phyloP scores from a whole-genome alignment of 2,113 vertebrate species.

The Setophaga coronata region DNA sequence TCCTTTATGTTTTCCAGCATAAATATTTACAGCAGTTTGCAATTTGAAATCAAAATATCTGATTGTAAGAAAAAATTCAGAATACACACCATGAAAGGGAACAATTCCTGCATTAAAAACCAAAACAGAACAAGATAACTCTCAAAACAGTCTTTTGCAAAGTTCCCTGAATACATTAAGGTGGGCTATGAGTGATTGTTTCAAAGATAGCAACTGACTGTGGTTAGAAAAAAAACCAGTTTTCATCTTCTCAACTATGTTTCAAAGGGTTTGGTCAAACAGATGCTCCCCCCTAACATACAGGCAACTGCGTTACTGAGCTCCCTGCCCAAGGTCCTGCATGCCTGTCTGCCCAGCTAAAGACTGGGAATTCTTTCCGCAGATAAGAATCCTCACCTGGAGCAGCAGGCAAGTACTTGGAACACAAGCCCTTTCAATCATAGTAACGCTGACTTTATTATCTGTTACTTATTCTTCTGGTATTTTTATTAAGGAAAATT shows the following conservation, averaged over 20 bases:
- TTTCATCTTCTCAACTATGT: not conserved
- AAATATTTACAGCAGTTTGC: not conserved
- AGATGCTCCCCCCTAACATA: not conserved
- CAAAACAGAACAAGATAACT: not conserved
- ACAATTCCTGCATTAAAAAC: not conserved
- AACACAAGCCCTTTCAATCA: not conserved
- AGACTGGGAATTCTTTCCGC: not conserved
- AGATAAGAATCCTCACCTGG: not conserved
- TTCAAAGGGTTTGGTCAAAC: not conserved
- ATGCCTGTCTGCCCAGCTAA: accelerated
- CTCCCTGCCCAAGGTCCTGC: not conserved
- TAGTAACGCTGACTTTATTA: not conserved
- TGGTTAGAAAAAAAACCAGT: not conserved
- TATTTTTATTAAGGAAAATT: not conserved
- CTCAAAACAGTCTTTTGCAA: not conserved
- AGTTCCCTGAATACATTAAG: not conserved
- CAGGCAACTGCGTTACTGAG: not conserved
- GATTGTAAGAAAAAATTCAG: not conserved
- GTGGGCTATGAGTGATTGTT: not conserved
- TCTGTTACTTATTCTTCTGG: not conserved
- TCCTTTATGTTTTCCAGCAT: not conserved
- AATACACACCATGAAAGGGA: not conserved
- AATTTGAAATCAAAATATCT: not conserved
- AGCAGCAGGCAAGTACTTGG: not conserved
- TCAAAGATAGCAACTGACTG: not conserved